Evolutionary conservation across 2,113 vertebrate genomes (phyloP).

Genomic region (Choloepus hoffmanni): DNA sequence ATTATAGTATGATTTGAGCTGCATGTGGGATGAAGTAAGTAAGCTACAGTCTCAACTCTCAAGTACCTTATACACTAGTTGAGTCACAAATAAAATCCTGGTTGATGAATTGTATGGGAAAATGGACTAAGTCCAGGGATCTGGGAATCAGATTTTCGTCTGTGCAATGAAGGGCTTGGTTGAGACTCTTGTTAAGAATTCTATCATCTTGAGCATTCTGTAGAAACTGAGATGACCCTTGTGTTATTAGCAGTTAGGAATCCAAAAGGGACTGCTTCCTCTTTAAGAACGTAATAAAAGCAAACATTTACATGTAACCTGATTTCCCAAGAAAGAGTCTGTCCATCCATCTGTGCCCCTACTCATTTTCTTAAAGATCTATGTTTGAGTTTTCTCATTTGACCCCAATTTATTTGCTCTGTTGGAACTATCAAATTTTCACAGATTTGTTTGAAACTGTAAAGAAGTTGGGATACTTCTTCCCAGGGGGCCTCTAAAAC

Average conservation of each 20-base stretch:
- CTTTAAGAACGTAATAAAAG: background rate
- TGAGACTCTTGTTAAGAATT: background rate
- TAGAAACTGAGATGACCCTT: background rate
- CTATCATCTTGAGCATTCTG: background rate
- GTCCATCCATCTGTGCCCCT: background rate
- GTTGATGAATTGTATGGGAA: background rate
- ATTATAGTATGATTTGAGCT: background rate
- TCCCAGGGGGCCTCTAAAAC: background rate
- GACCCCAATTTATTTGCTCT: background rate
- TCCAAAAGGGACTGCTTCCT: background rate
- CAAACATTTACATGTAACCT: background rate
- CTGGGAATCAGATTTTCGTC: background rate
- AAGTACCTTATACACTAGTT: background rate
- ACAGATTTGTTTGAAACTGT: background rate
- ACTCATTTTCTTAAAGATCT: background rate
- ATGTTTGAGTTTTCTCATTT: slow-evolving; percentile 27
- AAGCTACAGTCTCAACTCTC: background rate
- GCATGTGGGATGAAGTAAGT: background rate
- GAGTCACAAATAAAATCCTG: background rate
- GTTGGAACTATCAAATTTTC: background rate
- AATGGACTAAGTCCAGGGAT: background rate
- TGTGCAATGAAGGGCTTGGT: background rate
- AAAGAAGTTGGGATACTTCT: background rate
- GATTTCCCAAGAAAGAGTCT: background rate
- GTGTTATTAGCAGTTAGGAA: background rate